phyloP scores from a whole-genome alignment of 2,113 vertebrate species.

The Campylomormyrus tamandua region DNA sequence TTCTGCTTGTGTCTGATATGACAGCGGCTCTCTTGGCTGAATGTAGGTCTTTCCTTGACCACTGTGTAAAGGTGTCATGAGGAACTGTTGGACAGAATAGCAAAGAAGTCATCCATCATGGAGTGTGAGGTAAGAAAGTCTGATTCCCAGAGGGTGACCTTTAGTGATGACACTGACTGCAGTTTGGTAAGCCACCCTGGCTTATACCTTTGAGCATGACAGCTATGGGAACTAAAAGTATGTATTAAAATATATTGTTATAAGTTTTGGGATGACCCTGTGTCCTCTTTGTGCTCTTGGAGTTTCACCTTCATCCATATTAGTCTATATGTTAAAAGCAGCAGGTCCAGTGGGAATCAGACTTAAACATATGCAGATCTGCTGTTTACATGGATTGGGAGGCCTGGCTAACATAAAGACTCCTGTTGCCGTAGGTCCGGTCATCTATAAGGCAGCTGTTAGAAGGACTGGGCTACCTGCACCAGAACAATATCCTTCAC shows the following conservation, averaged over 20 bases:
- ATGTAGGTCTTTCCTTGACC: constrained; percentile 42
- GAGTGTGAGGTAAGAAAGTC: constrained; percentile 79
- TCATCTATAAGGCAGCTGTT: constrained; percentile 80
- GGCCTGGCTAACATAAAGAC: background rate
- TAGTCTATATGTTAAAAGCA: background rate
- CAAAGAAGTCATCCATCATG: constrained; percentile 72
- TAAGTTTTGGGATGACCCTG: background rate
- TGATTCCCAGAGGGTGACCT: background rate
- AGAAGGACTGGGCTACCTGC: constrained; percentile 82
- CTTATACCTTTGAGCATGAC: background rate
- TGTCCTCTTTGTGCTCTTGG: background rate
- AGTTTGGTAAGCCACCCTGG: background rate
- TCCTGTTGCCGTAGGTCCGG: constrained; percentile 65
- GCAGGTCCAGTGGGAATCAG: background rate
- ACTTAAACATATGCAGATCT: background rate
- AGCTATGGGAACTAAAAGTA: background rate
- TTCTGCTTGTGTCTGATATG: background rate
- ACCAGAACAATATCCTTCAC: constrained; percentile 77
- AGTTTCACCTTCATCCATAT: background rate
- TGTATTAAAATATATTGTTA: background rate
- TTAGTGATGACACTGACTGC: background rate
- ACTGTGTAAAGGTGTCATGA: constrained; percentile 73
- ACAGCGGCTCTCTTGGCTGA: background rate
- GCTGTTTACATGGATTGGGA: background rate
- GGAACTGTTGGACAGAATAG: constrained; percentile 83